These are phyloP conservation scores for Pseudonaja textilis DNA, from an alignment of 2,113 vertebrate species.

Conservation along the genomic window DNA sequence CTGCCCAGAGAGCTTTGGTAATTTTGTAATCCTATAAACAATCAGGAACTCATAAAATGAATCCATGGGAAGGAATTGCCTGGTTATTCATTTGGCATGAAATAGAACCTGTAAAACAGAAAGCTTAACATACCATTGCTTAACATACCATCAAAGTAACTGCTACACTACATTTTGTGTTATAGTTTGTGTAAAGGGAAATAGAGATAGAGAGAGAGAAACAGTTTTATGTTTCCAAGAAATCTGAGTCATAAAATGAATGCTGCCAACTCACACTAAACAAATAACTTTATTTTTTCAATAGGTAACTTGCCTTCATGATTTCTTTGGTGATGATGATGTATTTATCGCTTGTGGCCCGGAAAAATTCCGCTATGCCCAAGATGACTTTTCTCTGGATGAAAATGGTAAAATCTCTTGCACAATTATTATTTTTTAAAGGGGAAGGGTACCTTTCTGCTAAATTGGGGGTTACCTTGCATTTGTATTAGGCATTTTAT, in stretches of 20 bases:
- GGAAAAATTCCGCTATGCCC: conserved; percentile 97
- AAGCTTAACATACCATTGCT: neutral
- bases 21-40: neutral
- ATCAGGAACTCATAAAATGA: neutral
- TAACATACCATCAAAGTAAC: neutral
- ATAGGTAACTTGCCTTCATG: conserved; percentile 97
- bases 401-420: conserved; percentile 81
- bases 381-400: conserved; percentile 97
- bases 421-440: neutral
- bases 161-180: neutral
- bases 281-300: conserved; percentile 57
- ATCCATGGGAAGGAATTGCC: neutral
- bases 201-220: neutral
- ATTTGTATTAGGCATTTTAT: neutral
- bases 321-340: conserved; percentile 97
- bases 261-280: conserved; percentile 32
- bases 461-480: neutral
- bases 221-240: neutral
- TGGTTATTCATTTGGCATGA: neutral
- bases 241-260: conserved; percentile 6
- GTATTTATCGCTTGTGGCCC: conserved; percentile 97
- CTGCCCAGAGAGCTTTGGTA: neutral
- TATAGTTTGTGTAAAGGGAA: accelerated
- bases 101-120: neutral
- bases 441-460: too few relatives aligned